A percentile compares a stretch with the other conserved stretches of the same genome.
These are phyloP conservation scores for Colletes gigas DNA, from an alignment of 1,140 invertebrate genomes.

Conservation along the genomic window DNA sequence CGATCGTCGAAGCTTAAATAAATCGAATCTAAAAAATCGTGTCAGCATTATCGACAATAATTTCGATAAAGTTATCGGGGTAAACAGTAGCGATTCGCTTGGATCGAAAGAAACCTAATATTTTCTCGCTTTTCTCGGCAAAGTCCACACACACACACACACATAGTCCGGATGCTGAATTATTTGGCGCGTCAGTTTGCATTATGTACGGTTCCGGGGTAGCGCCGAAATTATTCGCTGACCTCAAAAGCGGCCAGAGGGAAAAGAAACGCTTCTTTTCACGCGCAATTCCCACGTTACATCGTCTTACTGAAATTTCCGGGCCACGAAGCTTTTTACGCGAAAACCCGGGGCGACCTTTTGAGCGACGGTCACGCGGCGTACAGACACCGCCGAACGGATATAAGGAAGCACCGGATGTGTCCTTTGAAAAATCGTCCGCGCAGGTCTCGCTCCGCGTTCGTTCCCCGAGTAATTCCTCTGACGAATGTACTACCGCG, in stretches of 20 bases:
- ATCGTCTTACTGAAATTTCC: slow-evolving; percentile 49
- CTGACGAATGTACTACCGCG: slow-evolving; percentile 47
- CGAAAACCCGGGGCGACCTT: slow-evolving; percentile 9
- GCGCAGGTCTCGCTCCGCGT: not conserved
- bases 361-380: slow-evolving; percentile 47
- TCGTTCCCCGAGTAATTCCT: slow-evolving; percentile 42
- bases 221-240: slow-evolving; percentile 31
- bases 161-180: not conserved
- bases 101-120: not conserved
- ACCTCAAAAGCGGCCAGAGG: slow-evolving; percentile 19
- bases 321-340: slow-evolving; percentile 45
- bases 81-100: too few relatives aligned
- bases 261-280: slow-evolving; percentile 23
- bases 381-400: slow-evolving; percentile 29
- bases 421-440: slow-evolving; percentile 60
- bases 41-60: too few relatives aligned
- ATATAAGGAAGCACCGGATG: slow-evolving; percentile 42
- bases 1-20: too few relatives aligned
- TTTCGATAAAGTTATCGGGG: too few relatives aligned
- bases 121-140: not conserved
- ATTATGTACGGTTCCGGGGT: not conserved
- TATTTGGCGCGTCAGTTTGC: not conserved
- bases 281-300: slow-evolving; percentile 18
- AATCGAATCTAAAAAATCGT: too few relatives aligned
- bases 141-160: too few relatives aligned